Evolutionary conservation across 2,888 invertebrate genomes (phyloP), one percentile per base, ranked within the genome.

Genomic region (Pseudococcus jackbeardsleyi): DNA sequence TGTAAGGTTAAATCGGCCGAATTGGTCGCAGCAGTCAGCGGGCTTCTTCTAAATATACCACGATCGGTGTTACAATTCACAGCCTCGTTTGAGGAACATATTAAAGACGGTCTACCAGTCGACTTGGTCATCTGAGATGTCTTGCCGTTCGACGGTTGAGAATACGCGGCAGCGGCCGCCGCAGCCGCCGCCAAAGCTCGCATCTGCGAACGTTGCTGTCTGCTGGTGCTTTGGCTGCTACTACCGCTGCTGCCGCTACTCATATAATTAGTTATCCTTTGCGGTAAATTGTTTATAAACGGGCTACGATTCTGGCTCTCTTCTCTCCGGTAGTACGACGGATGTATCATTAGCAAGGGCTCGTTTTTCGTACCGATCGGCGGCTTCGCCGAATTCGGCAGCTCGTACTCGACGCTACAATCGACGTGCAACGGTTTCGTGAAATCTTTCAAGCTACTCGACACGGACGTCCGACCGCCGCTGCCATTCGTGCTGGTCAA

Each of bases 351-450:
- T 91, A 96, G 94, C 91, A 96, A 93, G 88, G 96, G 96, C 92
- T 96, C 96, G 91, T 95, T 94, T 91, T 95, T 93, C 91, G 95
- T 95, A 90, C 96, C 96, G 91, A 95, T 95, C 90, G 96, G 96
- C 90, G 96, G 96, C 93, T 96, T 96, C 90, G 96, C 96, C 93
- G 96, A 95, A 92, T 96, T 96, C 91, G 96, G 96, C 92, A 96
- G 93, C 93, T 96, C 96, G 93, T 96, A 96, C 93, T 96, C 96
- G 91, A 96, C 96, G 93, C 96, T 96, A 93, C 96, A 96, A 92
- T 96, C 96, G 92, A 96, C 96, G 93, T 96, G 96, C 92, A 96
- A 93, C 91, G 96, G 96, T 92, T 96, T 94, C 92, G 95, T 95
- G 93, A 96, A 96, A 92, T 96, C 96, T 93, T 96, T 96, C 92